Base-by-base conservation (phyloP, 2,888 invertebrate species). In the Perizoma flavofasciatum region DNA sequence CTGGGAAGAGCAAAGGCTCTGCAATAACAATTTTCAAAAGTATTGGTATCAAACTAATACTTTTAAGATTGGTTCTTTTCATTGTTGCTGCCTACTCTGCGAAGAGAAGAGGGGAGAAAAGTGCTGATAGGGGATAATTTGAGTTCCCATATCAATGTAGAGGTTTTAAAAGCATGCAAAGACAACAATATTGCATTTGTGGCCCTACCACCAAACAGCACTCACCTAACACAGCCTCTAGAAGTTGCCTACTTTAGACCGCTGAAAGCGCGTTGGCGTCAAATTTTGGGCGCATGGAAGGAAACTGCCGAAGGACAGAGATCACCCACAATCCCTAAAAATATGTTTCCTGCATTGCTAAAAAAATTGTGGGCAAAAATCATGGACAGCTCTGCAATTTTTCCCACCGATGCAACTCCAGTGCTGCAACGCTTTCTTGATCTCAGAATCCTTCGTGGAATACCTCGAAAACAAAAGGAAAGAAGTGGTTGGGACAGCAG, bases 211-310 rank as follows among this genome's bases (percentile, higher is more conserved):
- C 64, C 64, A 9, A 65, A 64, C 39, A 59, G 60, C 9, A 67
- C n/a, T n/a, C n/a, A n/a, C n/a, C 40, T 67, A 35, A 46, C 59
- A 53, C 65, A 60, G 55, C 63, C 63, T 40, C 47, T 67, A 33
- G 67, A 67, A 47, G 65, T 67, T 55, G 63, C 63, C 44, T 67
- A 59, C 46, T 66, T 66, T 62, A 55, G 57, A 8, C 59, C 59
- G 33, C 55, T 67, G 44, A 51, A 51, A 33, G 35, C 44, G 35
- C 51, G 51, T 10, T 66, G 63, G 66, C 50, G 66, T 41, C 40
- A 56, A 50, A 54, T 63, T 48, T 52, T 66, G n/a, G 57, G 44
- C 48, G 56, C 56, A 46, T 66, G 63, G 66, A 55, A 59, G 35
- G 56, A 61, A 55, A 66, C 61, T 32, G 41, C 63, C 59, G 33